Percentiles rank a stretch among this genome's conserved stretches.
Evolutionary conservation across 1,140 invertebrate species (phyloP).

Genomic region (Leucophenga varia): DNA sequence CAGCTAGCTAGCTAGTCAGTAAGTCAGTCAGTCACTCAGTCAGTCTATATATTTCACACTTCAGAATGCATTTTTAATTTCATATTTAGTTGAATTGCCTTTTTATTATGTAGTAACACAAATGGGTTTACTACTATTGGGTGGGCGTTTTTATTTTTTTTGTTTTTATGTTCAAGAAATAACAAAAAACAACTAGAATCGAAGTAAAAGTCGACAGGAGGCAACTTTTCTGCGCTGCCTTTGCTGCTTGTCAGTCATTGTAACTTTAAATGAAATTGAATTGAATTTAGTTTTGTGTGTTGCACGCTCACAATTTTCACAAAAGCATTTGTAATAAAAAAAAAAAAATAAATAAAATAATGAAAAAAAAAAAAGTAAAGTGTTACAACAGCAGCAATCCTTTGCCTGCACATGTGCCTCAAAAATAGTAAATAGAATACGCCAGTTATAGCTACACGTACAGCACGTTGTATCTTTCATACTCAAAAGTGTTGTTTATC

Average conservation of each 20-base stretch:
- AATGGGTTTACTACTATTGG: no score
- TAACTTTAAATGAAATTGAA: slow-evolving; percentile 54
- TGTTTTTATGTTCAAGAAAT: no score
- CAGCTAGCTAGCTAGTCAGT: slow-evolving; percentile 12
- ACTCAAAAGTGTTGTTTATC: slow-evolving; percentile 9
- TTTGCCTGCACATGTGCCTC: slow-evolving; percentile 2
- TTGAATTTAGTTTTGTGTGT: slow-evolving; percentile 52
- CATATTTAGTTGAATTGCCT: slow-evolving; percentile 34
- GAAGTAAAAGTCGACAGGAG: no score
- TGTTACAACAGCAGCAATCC: slow-evolving; percentile 22
- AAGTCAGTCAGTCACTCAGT: slow-evolving; percentile 26
- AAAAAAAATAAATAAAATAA: slow-evolving; percentile 5
- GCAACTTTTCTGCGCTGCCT: slow-evolving; percentile 26
- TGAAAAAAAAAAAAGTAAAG: slow-evolving; percentile 23
- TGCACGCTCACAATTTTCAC: slow-evolving; percentile 30
- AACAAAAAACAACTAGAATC: no score
- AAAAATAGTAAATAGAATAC: neutral
- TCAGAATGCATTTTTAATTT: slow-evolving; percentile 53
- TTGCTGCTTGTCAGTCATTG: slow-evolving; percentile 51
- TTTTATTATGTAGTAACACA: neutral
- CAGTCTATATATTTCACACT: slow-evolving; percentile 38
- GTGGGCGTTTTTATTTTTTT: no score
- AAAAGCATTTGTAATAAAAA: slow-evolving; percentile 3
- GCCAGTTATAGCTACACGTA: neutral
- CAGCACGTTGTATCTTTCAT: slow-evolving; percentile 37